A percentile compares a stretch with the other conserved stretches of the same genome.
Evolutionary conservation across 2,888 invertebrate genomes (phyloP).

Genomic region (Trimorus sp.): DNA sequence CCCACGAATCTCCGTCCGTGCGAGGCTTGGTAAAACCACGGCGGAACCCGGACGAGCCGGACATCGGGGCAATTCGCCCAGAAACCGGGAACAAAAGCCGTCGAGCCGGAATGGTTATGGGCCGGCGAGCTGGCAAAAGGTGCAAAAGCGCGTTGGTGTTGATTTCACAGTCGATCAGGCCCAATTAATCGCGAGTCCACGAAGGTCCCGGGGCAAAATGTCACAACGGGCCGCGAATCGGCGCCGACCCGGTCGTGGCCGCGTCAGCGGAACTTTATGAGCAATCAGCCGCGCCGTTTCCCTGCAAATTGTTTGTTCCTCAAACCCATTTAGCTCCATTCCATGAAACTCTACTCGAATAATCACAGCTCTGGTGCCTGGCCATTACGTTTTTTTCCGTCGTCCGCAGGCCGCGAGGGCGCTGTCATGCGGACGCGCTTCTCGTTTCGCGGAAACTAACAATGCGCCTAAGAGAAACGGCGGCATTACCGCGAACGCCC

Average conservation of each 20-base stretch:
- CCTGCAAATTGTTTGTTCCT: constrained; percentile 80
- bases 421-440: constrained; percentile 66
- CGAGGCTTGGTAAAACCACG: neutral
- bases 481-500: constrained; percentile 58
- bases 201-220: constrained; percentile 51
- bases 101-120: constrained; percentile 21
- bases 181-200: constrained; percentile 52
- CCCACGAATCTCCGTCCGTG: neutral
- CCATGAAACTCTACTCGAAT: constrained; percentile 80
- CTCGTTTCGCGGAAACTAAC: constrained; percentile 67
- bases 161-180: constrained; percentile 53
- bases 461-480: constrained; percentile 48
- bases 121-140: constrained; percentile 28
- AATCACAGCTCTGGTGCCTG: constrained; percentile 79
- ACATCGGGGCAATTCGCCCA: constrained; percentile 25
- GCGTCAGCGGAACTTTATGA: constrained; percentile 75
- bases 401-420: constrained; percentile 68
- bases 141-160: constrained; percentile 33
- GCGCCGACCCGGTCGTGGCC: constrained; percentile 72
- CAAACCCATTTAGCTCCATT: constrained; percentile 80
- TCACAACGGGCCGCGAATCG: constrained; percentile 58
- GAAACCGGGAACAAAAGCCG: constrained; percentile 3
- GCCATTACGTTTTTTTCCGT: constrained; percentile 77
- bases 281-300: constrained; percentile 74
- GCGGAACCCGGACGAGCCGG: constrained; percentile 4